Conservation (phyloP, 2,888 invertebrate genomes). For the Serrognathus titanus region DNA sequence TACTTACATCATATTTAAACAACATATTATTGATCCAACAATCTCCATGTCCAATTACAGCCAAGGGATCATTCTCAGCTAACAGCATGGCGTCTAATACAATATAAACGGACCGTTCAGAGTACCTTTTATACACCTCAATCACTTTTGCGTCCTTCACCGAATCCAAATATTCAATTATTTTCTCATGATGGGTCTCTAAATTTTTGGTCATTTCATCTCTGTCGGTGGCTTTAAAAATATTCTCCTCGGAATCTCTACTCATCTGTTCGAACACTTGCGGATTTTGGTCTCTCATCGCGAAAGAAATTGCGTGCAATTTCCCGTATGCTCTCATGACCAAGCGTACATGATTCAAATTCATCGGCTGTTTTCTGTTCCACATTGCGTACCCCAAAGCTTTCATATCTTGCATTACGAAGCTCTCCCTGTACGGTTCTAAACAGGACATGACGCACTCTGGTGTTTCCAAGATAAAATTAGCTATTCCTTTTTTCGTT, state of each 20-base stretch:
- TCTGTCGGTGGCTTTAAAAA: not conserved
- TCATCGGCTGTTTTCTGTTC: slow-evolving; percentile 24
- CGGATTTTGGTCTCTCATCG: slow-evolving; percentile 28
- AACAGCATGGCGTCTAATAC: not conserved
- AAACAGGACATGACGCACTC: slow-evolving; percentile 19
- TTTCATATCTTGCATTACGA: slow-evolving; percentile 33
- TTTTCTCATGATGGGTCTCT: not conserved
- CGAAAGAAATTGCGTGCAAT: slow-evolving; percentile 35
- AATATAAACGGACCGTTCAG: not conserved
- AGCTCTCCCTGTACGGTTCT: slow-evolving; percentile 25
- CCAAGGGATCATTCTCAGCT: slow-evolving; percentile 17
- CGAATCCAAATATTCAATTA: not conserved
- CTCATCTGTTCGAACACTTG: slow-evolving; percentile 5
- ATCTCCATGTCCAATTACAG: slow-evolving; percentile 33
- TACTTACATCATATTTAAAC: slow-evolving; percentile 29
- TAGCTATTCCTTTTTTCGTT: slow-evolving; percentile 19
- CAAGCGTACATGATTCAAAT: slow-evolving; percentile 30
- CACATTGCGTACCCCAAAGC: slow-evolving; percentile 27
- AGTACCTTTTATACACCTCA: not conserved
- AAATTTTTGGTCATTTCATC: not conserved
- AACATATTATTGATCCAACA: slow-evolving; percentile 33
- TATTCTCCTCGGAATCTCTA: not conserved
- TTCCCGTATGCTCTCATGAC: slow-evolving; percentile 33
- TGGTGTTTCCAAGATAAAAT: slow-evolving; percentile 22
- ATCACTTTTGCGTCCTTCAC: not conserved